Conservation (phyloP, 2,797 vertebrate species). For the Diceros bicornis region DNA sequence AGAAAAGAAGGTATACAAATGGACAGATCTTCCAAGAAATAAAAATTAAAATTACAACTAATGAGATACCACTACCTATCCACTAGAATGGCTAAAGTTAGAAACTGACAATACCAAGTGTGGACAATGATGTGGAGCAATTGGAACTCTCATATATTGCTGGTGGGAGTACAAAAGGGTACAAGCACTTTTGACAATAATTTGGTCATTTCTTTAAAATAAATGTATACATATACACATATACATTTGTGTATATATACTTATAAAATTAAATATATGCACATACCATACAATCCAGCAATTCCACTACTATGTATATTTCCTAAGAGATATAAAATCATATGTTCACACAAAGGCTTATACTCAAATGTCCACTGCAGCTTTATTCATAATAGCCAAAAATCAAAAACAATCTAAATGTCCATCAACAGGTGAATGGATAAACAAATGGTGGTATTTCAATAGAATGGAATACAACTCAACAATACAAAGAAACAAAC, state of each 20-base stretch:
- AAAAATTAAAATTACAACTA: slow-evolving; percentile 19
- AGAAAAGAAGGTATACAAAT: neutral
- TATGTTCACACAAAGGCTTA: neutral
- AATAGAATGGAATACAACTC: neutral
- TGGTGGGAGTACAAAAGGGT: too few species aligned
- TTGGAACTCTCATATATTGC: too few species aligned
- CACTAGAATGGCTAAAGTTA: neutral
- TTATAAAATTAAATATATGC: neutral
- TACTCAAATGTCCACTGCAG: neutral
- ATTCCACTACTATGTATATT: neutral
- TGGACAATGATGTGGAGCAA: neutral
- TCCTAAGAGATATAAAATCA: slow-evolving; percentile 12
- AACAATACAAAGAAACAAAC: neutral
- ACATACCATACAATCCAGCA: neutral
- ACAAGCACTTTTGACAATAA: neutral
- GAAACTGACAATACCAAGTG: neutral
- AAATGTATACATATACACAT: neutral
- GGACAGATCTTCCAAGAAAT: neutral
- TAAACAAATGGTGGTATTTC: neutral
- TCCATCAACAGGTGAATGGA: neutral
- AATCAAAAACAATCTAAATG: neutral
- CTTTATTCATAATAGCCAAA: neutral
- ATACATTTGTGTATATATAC: neutral
- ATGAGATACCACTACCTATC: neutral
- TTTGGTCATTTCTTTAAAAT: neutral